Conservation (phyloP, 1,140 invertebrate genomes). For the roundworm (Caenorhabditis elegans) region WBcel235 BX284604.4:1580501-1581000, state of each 20-base stretch:
- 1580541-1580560: constrained; percentile 84
- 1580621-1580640: constrained; percentile 36
- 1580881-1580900: background rate
- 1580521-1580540: constrained; percentile 79
- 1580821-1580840: constrained; percentile 24
- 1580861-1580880: background rate
- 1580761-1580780: constrained; percentile 83
- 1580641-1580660: constrained; percentile 16
- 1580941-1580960: constrained; percentile 88
- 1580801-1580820: constrained; percentile 80
- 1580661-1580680: background rate
- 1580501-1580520: constrained; percentile 85
- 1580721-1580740: constrained; percentile 86
- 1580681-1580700: background rate
- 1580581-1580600: constrained; percentile 27
- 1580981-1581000: constrained; percentile 74
- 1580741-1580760: constrained; percentile 90
- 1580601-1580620: constrained; percentile 12
- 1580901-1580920: constrained; percentile 39
- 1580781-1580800: constrained; percentile 87
- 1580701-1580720: constrained; percentile 38
- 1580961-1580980: constrained; percentile 87
- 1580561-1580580: constrained; percentile 71
- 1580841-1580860: background rate
- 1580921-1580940: constrained; percentile 80